A percentile compares a stretch with the other conserved stretches of the same genome.
These are phyloP conservation scores for Bryconaethiops microstoma DNA, from an alignment of 2,797 vertebrate species.

Conservation along the genomic window DNA sequence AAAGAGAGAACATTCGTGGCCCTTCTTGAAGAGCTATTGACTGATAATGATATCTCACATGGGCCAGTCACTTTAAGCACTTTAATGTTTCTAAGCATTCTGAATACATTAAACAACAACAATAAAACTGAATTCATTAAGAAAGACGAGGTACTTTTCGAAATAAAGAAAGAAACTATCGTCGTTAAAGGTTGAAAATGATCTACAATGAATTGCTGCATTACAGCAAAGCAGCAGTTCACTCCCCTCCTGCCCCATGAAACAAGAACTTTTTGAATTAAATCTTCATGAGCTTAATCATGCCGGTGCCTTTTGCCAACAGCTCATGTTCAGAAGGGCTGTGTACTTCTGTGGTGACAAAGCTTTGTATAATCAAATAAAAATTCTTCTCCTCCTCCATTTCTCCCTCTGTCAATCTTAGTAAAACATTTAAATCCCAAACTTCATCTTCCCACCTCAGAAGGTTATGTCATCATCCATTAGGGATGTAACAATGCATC, in stretches of 20 bases:
- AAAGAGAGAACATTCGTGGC: neutral
- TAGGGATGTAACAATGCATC: too few species aligned
- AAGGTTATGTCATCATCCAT: neutral
- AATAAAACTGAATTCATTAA: too few species aligned
- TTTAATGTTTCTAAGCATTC: too few species aligned
- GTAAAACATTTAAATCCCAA: neutral
- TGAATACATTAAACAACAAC: too few species aligned
- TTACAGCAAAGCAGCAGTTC: neutral
- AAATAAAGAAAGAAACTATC: too few species aligned
- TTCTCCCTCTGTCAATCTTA: neutral
- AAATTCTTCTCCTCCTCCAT: neutral
- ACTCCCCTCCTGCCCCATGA: neutral
- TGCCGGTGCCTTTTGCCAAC: neutral
- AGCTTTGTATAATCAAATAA: neutral
- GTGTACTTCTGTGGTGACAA: neutral
- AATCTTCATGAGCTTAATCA: conserved; percentile 8
- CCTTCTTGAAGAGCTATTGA: neutral
- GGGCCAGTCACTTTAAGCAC: too few species aligned
- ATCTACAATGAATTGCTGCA: too few species aligned
- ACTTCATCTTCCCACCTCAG: neutral
- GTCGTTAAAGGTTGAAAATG: too few species aligned
- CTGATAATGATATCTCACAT: neutral
- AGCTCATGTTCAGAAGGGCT: neutral
- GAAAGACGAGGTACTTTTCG: too few species aligned
- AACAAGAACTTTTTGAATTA: neutral